phyloP scores from a whole-genome alignment of 2,888 invertebrate species.

The Rhagophthalmus giganteus region DNA sequence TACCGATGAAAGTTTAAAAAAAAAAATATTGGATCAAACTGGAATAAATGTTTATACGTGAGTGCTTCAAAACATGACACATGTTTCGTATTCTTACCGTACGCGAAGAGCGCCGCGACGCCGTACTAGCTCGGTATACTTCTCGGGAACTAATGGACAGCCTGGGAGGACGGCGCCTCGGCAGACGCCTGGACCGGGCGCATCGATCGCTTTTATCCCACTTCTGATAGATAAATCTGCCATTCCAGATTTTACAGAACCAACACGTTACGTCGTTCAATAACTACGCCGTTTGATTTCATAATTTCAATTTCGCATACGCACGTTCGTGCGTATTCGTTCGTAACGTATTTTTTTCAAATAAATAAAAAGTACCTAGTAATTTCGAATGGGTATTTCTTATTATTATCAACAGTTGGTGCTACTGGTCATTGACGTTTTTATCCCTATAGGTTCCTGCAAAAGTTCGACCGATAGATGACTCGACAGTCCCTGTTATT shows the following conservation, averaged over 20 bases:
- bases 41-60: background rate
- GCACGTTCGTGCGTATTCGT: too few relatives aligned
- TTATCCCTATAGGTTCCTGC: background rate
- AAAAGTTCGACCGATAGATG: constrained; percentile 4
- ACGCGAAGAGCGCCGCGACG: constrained; percentile 32
- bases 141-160: constrained; percentile 46
- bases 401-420: too few relatives aligned
- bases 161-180: constrained; percentile 50
- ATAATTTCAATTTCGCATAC: too few relatives aligned
- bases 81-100: constrained; percentile 27
- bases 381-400: too few relatives aligned
- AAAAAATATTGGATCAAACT: too few relatives aligned
- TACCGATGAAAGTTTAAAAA: background rate
- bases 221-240: constrained; percentile 17
- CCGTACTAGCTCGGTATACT: constrained; percentile 24
- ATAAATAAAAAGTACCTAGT: too few relatives aligned
- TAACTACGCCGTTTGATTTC: too few relatives aligned
- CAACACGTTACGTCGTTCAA: too few relatives aligned
- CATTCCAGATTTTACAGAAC: too few relatives aligned
- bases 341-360: too few relatives aligned
- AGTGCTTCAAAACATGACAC: constrained; percentile 21
- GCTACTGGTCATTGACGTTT: background rate
- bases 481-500: constrained; percentile 9
- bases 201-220: constrained; percentile 45
- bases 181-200: constrained; percentile 52